phyloP scores from a whole-genome alignment of 2,888 invertebrate species.

The Epinotia demarniana region DNA sequence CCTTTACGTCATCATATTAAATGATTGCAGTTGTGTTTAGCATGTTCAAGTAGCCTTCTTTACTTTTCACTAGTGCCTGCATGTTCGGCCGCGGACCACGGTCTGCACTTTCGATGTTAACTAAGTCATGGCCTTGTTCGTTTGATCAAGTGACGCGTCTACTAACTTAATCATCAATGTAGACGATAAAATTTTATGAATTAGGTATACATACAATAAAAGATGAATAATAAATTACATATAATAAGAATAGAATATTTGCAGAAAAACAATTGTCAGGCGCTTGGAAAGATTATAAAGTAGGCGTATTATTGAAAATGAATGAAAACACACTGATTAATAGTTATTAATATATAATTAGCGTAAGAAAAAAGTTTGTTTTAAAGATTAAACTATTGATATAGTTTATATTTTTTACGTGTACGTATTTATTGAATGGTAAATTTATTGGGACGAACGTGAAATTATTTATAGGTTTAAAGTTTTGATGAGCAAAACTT shows the following conservation, averaged over 20 bases:
- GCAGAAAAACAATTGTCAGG: conserved; percentile 73
- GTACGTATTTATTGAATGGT: conserved; percentile 85
- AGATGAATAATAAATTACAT: conserved; percentile 67
- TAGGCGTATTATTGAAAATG: conserved; percentile 83
- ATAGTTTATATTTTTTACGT: conserved; percentile 85
- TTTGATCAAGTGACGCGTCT: conserved; percentile 46
- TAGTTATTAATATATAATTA: conserved; percentile 85
- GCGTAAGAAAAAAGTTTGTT: conserved; percentile 80
- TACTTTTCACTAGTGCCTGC: conserved; percentile 79
- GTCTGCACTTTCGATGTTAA: conserved; percentile 47
- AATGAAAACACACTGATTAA: conserved; percentile 82
- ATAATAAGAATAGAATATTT: conserved; percentile 75
- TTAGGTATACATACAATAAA: conserved; percentile 70
- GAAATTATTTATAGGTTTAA: conserved; percentile 83
- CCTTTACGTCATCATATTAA: conserved; percentile 78
- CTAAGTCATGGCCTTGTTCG: conserved; percentile 27
- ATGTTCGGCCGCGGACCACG: conserved; percentile 59
- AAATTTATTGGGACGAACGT: conserved; percentile 83
- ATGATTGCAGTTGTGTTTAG: conserved; percentile 79
- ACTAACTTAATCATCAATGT: conserved; percentile 65
- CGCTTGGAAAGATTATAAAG: conserved; percentile 84
- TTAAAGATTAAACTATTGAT: conserved; percentile 85
- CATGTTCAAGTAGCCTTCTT: conserved; percentile 76
- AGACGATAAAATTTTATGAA: conserved; percentile 75
- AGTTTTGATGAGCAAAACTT: conserved; percentile 82